A percentile compares a stretch with the other conserved stretches of the same genome.
These are phyloP conservation scores for Plebejus melissa DNA, from an alignment of 2,888 invertebrate genomes.

Conservation along the genomic window DNA sequence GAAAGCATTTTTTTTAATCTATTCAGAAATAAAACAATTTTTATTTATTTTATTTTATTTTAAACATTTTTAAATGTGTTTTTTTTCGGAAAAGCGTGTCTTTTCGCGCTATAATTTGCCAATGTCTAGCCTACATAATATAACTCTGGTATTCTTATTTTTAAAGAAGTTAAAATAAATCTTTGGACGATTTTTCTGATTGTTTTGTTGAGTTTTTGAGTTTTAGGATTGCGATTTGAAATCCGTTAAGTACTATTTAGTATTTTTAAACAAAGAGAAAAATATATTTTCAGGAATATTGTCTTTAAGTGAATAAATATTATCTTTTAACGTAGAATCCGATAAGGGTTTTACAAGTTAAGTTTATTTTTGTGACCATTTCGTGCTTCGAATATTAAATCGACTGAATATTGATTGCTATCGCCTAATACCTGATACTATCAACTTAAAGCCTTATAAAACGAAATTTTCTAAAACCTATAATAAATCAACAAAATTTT, in stretches of 20 bases:
- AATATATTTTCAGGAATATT: too few species aligned
- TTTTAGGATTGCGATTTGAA: too few species aligned
- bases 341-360: background rate
- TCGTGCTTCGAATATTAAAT: slow-evolving; percentile 1
- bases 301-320: too few species aligned
- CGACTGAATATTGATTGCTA: background rate
- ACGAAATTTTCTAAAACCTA: background rate
- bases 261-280: too few species aligned
- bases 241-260: too few species aligned
- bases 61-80: background rate
- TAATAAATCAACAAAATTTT: background rate
- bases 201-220: too few species aligned
- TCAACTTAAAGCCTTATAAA: background rate
- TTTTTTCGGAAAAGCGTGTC: background rate
- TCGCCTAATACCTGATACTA: background rate
- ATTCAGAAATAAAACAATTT: too few species aligned
- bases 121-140: background rate
- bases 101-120: background rate
- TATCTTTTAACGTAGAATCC: background rate
- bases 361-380: background rate
- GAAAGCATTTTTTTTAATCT: too few species aligned
- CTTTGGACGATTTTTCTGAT: too few species aligned
- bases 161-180: too few species aligned
- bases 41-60: too few species aligned
- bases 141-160: background rate